A percentile compares a stretch with the other conserved stretches of the same genome.
phyloP scores from a whole-genome alignment of 53 echinoderm and acorn worm species.

The Glandiceps talaboti region DNA sequence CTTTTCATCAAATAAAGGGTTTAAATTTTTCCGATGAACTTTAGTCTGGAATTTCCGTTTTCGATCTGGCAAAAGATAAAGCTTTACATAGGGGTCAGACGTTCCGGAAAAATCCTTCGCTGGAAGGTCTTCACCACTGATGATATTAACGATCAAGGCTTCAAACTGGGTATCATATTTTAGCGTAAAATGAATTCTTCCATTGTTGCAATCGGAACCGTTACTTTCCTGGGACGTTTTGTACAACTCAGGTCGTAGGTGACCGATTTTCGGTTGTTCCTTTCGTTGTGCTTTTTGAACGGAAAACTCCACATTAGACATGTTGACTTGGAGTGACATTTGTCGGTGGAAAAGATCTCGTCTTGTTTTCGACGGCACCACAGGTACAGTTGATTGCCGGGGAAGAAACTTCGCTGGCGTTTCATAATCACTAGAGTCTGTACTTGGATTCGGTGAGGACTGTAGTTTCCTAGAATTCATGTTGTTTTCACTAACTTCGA shows the following conservation, averaged over 20 bases:
- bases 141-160: slow-evolving; percentile 72
- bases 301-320: slow-evolving; percentile 87
- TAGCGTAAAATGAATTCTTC: slow-evolving; percentile 68
- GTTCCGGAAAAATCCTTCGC: slow-evolving; percentile 95
- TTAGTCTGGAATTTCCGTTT: slow-evolving; percentile 97
- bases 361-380: slow-evolving; percentile 64
- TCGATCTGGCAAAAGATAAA: slow-evolving; percentile 83
- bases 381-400: slow-evolving; percentile 85
- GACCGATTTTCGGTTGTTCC: slow-evolving; percentile 69
- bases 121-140: slow-evolving; percentile 48
- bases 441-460: too few relatives aligned
- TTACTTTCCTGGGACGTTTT: slow-evolving; percentile 33
- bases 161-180: slow-evolving; percentile 85
- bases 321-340: slow-evolving; percentile 81
- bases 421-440: too few relatives aligned
- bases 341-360: slow-evolving; percentile 87
- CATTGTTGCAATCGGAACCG: slow-evolving; percentile 42
- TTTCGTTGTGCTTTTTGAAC: slow-evolving; percentile 79
- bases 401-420: slow-evolving; percentile 49
- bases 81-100: slow-evolving; percentile 94
- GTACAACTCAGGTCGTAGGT: slow-evolving; percentile 74
- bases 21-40: slow-evolving; percentile 82
- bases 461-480: too few relatives aligned
- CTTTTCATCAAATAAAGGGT: slow-evolving; percentile 84
- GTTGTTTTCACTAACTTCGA: too few relatives aligned